Percentiles rank a stretch among this genome's conserved stretches.
These are phyloP conservation scores for Willowsia nigromaculata DNA, from an alignment of 2,888 invertebrate species.

Conservation along the genomic window DNA sequence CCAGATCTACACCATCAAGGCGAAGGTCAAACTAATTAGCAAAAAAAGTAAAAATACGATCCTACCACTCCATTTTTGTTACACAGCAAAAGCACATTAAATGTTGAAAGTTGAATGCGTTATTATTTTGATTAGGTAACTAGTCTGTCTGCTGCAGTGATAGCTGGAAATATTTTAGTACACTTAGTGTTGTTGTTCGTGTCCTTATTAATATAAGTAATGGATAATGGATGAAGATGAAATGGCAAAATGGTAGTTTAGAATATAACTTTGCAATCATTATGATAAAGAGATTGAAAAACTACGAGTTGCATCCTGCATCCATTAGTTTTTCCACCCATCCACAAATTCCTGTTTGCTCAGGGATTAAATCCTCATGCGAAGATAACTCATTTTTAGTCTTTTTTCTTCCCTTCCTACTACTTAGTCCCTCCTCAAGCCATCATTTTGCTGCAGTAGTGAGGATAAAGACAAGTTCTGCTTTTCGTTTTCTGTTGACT, in stretches of 20 bases:
- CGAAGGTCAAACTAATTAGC: conserved; percentile 58
- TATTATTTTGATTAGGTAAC: conserved; percentile 5
- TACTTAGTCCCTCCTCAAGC: background rate
- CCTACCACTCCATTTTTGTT: background rate
- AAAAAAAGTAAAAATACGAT: background rate
- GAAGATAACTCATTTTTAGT: background rate
- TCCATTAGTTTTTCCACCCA: background rate
- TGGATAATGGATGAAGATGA: background rate
- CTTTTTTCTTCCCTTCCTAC: background rate
- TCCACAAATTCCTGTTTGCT: background rate
- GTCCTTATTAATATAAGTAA: background rate
- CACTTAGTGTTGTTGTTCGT: background rate
- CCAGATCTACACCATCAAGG: background rate
- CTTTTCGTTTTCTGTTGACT: background rate
- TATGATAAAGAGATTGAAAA: background rate
- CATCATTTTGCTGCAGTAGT: background rate
- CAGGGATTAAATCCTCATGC: background rate
- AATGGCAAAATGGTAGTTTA: background rate
- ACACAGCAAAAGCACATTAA: background rate
- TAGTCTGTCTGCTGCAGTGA: background rate
- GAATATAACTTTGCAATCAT: background rate
- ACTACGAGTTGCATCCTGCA: background rate
- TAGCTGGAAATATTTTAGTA: background rate
- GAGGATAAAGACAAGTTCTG: background rate
- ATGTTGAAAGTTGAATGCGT: conserved; percentile 18